phyloP scores from a whole-genome alignment of 2,113 vertebrate species.

The Naja naja region DNA sequence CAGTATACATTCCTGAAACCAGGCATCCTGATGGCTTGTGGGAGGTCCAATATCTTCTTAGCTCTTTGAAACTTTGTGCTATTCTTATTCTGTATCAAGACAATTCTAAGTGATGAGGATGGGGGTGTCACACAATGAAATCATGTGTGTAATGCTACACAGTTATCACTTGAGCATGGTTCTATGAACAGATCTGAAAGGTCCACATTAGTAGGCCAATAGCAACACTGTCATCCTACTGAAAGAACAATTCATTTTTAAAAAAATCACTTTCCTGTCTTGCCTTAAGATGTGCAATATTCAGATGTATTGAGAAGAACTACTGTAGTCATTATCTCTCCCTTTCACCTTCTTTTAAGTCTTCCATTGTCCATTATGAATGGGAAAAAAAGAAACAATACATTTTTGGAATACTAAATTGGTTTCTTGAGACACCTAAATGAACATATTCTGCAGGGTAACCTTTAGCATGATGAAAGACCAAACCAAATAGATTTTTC shows the following conservation, averaged over 20 bases:
- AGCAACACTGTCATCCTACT: background rate
- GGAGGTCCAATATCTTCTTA: background rate
- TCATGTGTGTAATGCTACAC: background rate
- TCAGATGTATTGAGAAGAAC: background rate
- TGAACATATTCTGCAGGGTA: background rate
- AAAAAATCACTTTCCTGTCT: background rate
- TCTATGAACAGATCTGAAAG: background rate
- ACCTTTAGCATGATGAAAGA: background rate
- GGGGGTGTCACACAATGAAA: background rate
- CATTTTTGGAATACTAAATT: background rate
- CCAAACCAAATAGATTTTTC: background rate
- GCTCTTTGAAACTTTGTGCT: background rate
- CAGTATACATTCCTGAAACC: background rate
- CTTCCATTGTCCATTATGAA: conserved; percentile 10
- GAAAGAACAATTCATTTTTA: background rate
- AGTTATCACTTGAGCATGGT: background rate
- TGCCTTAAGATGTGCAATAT: background rate
- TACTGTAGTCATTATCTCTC: background rate
- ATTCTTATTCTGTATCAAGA: conserved; percentile 20
- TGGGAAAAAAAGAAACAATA: conserved; percentile 17
- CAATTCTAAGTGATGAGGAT: background rate
- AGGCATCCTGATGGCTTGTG: conserved; percentile 24
- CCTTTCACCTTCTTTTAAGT: background rate
- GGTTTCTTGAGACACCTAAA: conserved; percentile 10
- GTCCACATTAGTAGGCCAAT: background rate